These are phyloP conservation scores for Setophaga kirtlandii DNA, from an alignment of 2,113 vertebrate species.

Conservation along the genomic window DNA sequence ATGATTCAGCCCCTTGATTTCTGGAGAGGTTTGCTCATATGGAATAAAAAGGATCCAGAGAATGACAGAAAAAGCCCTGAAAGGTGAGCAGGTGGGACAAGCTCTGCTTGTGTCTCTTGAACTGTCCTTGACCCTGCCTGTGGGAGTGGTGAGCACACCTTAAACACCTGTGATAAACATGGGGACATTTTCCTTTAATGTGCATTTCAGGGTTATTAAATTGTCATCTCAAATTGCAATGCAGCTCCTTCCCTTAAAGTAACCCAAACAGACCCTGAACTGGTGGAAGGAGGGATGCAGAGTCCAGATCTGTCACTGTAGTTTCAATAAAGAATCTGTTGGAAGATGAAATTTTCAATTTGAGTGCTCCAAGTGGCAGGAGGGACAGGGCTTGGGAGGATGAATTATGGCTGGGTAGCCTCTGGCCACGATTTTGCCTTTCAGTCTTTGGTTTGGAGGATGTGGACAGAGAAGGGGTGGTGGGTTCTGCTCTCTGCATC, in stretches of 20 bases:
- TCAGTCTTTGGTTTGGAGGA: fast-evolving
- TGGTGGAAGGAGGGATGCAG: background rate
- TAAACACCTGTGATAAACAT: background rate
- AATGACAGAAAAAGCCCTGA: background rate
- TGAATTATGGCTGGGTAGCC: background rate
- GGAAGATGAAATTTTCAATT: background rate
- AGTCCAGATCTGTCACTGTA: background rate
- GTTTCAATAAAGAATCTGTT: background rate
- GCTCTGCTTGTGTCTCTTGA: background rate
- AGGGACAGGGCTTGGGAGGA: background rate
- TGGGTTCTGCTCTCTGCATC: background rate
- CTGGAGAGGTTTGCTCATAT: background rate
- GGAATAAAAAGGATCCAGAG: background rate
- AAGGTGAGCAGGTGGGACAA: background rate
- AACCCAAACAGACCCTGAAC: background rate
- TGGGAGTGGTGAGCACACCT: background rate
- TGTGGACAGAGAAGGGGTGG: background rate
- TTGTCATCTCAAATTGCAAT: background rate
- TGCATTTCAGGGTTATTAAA: background rate
- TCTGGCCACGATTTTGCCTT: background rate
- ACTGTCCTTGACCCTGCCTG: background rate
- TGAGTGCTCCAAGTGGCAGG: background rate
- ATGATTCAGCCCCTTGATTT: constrained; percentile 16
- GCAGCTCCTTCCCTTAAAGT: background rate
- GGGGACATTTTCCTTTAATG: background rate